phyloP scores from a whole-genome alignment of 2,797 vertebrate species.

The Sebastes taczanowskii region DNA sequence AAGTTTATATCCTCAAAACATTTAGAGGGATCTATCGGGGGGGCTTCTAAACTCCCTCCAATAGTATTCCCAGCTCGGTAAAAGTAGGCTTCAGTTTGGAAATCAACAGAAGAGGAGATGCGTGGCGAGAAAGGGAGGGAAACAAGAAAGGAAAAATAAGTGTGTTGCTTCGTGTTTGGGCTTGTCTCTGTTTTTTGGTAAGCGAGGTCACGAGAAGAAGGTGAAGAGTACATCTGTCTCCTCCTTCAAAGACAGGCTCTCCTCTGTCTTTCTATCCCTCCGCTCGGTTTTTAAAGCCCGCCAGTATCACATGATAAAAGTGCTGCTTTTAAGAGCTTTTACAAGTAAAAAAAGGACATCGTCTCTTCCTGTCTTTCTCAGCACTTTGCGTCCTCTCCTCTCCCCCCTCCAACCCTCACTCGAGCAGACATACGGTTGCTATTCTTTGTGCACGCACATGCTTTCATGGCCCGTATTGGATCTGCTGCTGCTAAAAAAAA shows the following conservation, averaged over 20 bases:
- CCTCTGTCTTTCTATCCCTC: conserved; percentile 2
- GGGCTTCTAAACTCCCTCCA: conserved; percentile 13
- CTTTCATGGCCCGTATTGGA: conserved; percentile 58
- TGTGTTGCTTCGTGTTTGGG: conserved; percentile 9
- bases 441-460: conserved; percentile 47
- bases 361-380: conserved; percentile 16
- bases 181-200: conserved; percentile 27
- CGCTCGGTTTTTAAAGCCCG: conserved; percentile 10
- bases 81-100: conserved; percentile 6
- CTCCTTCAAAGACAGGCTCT: conserved; percentile 23
- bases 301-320: conserved; percentile 26
- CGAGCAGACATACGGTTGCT: conserved; percentile 14
- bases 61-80: not conserved
- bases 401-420: not conserved
- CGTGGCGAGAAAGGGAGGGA: not conserved
- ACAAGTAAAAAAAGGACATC: not conserved
- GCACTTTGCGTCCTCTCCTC: conserved; percentile 8
- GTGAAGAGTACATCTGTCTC: conserved; percentile 38
- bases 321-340: conserved; percentile 39
- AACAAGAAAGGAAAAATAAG: not conserved
- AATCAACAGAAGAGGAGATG: not conserved
- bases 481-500: conserved; percentile 35
- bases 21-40: not conserved
- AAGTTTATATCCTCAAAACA: conserved; percentile 57
- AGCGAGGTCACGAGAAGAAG: conserved; percentile 43